Evolutionary conservation across 2,797 vertebrate species (phyloP), one percentile per base, ranked within the genome.

Genomic region (Epinephelus awoara): DNA sequence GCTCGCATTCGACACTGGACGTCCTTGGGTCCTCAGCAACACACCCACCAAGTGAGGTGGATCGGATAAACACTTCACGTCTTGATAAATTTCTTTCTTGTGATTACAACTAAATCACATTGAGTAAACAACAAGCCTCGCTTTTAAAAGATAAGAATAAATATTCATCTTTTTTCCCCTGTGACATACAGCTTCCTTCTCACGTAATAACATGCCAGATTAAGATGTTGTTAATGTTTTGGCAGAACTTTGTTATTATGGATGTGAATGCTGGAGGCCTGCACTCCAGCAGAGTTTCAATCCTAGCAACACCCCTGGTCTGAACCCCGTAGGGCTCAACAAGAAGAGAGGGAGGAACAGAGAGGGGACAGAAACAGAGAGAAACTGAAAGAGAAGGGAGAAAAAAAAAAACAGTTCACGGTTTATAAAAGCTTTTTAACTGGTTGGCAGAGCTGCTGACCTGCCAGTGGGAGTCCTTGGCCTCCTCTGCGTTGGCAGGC

Each of bases 381-480:
- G 55, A 72, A 25, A 55, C 29, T 54, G 55, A 56, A 50, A 59
- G 47, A 55, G 67, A 77, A 59, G 51, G 55, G 67, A 77, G 52
- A 72, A 3, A 63, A 55, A 85, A 50, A 72, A 74, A 73, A 85
- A 67, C 66, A 80, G 42, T 88, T 89, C 83, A 90, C 72, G 83
- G 85, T 84, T 80, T 79, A 80, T 90, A 80, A 90, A 92, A 86
- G 87, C 75, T 75, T 88, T 89, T 92, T 85, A 84, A 89, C 82
- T 82, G 85, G 76, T 87, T 91, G 87, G 88, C 87, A 88, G 84
- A 85, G 82, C 85, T 84, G 94, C 96, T 90, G 89, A 99, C 98
- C 96, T 98, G 97, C 97, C 98, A 98, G 90, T 94, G 84, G 80
- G 93, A 95, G 85, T 97, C 96, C 85, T 96, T 96, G 57, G 91